Percentiles rank a stretch among this genome's conserved stretches.
Conservation (phyloP, 2,797 vertebrate genomes). For the Gymnopithys bicolor region DNA sequence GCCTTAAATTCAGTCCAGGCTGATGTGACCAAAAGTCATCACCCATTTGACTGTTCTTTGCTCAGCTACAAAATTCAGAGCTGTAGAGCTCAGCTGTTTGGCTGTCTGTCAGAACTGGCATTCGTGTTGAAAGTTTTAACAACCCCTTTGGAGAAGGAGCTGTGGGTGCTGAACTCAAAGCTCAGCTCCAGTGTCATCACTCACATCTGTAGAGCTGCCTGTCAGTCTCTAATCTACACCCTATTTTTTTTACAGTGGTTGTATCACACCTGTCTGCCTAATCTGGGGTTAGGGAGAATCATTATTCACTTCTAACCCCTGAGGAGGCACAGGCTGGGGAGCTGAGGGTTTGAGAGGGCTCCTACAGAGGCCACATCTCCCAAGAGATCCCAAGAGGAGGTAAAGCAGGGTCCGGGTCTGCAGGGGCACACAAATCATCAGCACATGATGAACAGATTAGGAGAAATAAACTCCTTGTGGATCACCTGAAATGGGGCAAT, state of each 20-base stretch:
- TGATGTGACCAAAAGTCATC: neutral
- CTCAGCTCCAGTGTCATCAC: neutral
- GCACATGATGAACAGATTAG: neutral
- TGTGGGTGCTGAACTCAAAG: neutral
- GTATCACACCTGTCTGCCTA: neutral
- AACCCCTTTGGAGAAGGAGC: neutral
- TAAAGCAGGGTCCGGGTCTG: neutral
- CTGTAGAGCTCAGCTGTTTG: neutral
- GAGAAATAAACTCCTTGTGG: neutral
- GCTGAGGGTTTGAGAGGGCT: neutral
- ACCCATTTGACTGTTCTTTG: neutral
- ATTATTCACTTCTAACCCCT: neutral
- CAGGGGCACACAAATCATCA: neutral
- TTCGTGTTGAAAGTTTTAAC: neutral
- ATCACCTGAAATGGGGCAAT: neutral
- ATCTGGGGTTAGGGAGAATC: neutral
- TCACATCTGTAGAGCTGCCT: neutral
- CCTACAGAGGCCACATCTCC: neutral
- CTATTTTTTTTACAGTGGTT: neutral
- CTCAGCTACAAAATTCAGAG: neutral
- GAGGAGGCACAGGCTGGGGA: neutral
- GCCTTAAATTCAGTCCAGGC: neutral
- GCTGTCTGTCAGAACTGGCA: neutral
- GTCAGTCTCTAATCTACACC: neutral
- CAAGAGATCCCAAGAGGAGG: neutral